Conservation (phyloP, 2,797 vertebrate species). For the Sebastiscus tertius region DNA sequence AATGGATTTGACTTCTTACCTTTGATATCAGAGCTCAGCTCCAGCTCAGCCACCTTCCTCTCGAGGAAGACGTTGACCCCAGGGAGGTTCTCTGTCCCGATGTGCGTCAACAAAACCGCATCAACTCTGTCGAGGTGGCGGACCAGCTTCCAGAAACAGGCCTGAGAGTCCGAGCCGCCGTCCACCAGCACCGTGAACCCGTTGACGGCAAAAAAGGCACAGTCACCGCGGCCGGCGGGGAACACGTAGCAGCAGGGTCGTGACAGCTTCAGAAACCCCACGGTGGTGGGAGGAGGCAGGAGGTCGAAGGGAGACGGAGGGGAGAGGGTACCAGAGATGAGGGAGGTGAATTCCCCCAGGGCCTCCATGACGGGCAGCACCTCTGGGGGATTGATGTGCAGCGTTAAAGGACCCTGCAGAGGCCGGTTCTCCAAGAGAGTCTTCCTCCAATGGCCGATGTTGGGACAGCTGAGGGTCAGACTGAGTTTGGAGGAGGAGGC, state of each 20-base stretch:
- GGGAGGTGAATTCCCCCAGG: slow-evolving; percentile 90
- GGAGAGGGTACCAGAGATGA: slow-evolving; percentile 79
- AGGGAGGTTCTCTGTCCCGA: slow-evolving; percentile 78
- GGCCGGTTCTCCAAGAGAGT: slow-evolving; percentile 78
- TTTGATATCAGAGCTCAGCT: slow-evolving; percentile 86
- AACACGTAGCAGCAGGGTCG: slow-evolving; percentile 98
- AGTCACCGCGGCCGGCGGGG: slow-evolving; percentile 92
- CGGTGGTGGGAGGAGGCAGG: slow-evolving; percentile 91
- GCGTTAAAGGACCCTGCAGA: slow-evolving; percentile 82
- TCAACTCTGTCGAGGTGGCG: slow-evolving; percentile 95
- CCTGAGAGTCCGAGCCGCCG: slow-evolving; percentile 91
- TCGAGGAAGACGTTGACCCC: slow-evolving; percentile 91
- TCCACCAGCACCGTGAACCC: slow-evolving; percentile 94
- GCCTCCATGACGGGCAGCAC: slow-evolving; percentile 87
- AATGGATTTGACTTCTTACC: slow-evolving; percentile 64
- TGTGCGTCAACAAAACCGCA: slow-evolving; percentile 90
- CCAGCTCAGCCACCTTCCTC: slow-evolving; percentile 91
- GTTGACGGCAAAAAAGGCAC: slow-evolving; percentile 93
- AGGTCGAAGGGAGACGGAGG: slow-evolving; percentile 90
- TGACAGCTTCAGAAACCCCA: slow-evolving; percentile 95
- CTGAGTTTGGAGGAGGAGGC: slow-evolving; percentile 72
- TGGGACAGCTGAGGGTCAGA: slow-evolving; percentile 90
- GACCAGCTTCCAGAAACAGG: slow-evolving; percentile 97
- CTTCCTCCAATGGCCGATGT: slow-evolving; percentile 86
- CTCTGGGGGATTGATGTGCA: slow-evolving; percentile 86